Conservation (phyloP, 1,140 invertebrate species). For the Harpegnathos saltator region DNA sequence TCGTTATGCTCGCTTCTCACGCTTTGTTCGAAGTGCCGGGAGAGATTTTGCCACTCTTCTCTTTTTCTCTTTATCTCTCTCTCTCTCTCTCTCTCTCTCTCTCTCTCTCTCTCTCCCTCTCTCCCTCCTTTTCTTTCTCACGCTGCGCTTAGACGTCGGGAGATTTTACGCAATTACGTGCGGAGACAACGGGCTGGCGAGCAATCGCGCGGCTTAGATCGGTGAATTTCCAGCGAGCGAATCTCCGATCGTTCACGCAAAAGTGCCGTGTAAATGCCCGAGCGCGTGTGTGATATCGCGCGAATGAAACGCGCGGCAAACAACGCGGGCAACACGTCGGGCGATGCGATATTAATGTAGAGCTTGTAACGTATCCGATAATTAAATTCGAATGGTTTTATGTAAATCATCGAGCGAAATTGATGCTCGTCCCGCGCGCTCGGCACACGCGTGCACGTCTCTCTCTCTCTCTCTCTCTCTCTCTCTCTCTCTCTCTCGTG, state of each 20-base stretch:
- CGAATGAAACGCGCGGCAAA: background rate
- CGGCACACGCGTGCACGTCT: too few species aligned
- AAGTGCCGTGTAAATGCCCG: too few species aligned
- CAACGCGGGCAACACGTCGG: too few species aligned
- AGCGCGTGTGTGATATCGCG: background rate
- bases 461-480: too few species aligned
- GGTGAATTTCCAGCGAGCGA: background rate
- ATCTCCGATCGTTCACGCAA: background rate
- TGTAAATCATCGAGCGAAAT: background rate
- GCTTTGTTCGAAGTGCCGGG: conserved; percentile 23
- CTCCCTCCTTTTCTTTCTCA: background rate
- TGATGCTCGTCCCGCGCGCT: too few species aligned
- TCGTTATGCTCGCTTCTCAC: conserved; percentile 43
- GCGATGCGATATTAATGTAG: background rate
- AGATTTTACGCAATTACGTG: conserved; percentile 20
- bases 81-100: too few species aligned
- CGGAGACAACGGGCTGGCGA: conserved; percentile 2
- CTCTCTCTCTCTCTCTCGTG: too few species aligned
- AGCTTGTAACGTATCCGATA: background rate
- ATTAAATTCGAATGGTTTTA: background rate
- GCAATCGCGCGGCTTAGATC: background rate
- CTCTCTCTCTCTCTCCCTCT: too few species aligned
- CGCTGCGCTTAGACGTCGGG: conserved; percentile 19
- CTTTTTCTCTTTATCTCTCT: too few species aligned
- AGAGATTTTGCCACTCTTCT: conserved; percentile 27